phyloP scores from a whole-genome alignment of 2,797 vertebrate species.

The Delichon dasypus region DNA sequence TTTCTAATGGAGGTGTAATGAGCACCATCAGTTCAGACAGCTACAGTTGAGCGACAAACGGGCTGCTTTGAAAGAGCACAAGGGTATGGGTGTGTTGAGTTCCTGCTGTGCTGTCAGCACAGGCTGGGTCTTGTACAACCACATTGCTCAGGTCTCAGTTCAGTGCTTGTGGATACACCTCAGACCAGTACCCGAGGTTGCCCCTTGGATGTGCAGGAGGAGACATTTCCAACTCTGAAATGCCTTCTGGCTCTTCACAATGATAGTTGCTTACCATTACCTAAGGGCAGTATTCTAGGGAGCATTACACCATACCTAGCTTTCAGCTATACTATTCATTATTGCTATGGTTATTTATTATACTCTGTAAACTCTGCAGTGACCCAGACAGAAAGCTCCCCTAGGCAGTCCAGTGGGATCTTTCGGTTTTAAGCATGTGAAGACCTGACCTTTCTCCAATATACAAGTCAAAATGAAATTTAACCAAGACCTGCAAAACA shows the following conservation, averaged over 20 bases:
- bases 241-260: background rate
- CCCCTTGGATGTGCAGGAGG: background rate
- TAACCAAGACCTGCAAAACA: background rate
- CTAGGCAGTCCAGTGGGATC: background rate
- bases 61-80: background rate
- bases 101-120: background rate
- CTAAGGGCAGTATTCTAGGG: background rate
- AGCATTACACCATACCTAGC: background rate
- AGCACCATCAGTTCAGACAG: background rate
- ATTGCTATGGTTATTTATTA: background rate
- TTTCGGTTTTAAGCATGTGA: background rate
- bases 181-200: rapidly evolving
- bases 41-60: rapidly evolving
- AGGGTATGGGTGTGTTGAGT: background rate
- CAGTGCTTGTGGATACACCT: background rate
- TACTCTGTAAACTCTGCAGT: background rate
- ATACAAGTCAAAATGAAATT: background rate
- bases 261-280: background rate
- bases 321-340: background rate
- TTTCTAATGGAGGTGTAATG: background rate
- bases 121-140: background rate
- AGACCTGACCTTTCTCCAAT: background rate
- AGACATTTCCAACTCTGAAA: background rate
- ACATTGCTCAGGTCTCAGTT: rapidly evolving
- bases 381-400: background rate